Base-by-base conservation (phyloP, 2,888 invertebrate genomes). In the Thymelicus sylvestris region DNA sequence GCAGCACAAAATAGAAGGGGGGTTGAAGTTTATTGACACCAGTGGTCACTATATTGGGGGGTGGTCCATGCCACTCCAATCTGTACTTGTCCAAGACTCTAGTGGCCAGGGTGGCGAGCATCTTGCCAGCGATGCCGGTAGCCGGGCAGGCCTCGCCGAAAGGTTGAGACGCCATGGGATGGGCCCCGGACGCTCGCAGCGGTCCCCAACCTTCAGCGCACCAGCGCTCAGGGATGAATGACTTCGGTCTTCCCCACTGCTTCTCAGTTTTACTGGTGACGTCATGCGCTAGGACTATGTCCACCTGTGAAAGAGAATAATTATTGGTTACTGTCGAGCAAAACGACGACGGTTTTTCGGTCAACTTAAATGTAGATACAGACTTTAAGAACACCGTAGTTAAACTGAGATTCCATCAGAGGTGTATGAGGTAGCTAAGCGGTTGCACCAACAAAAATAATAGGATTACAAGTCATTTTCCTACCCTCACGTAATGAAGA, bases 141-240 rank as follows among this genome's bases (percentile, higher is more conserved):
- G 87, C 92, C 7, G 93, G 93, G 44, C 93, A 93, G 31, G 80
- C 76, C 59, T 91, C 86, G 0, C 93, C 93, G 55, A 90, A 92
- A 0, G 93, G 93, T 77, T 86, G 77, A 0, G 88, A 90, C 0
- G 93, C 86, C 44, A 81, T 69, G 0, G 89, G 83, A 74, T 93
- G 92, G 0, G 93, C 92, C 44, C 86, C 81, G 0, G 88, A 83
- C 0, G 90, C 90, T 7, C 79, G 80, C 0, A 93, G 75, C 0
- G 93, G 92, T 39, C 87, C 86, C 85, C 87, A 87, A 0, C 84
- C 87, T 38, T 89, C 88, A 68, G 66, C 79, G 79, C 87, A 86
- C 93, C 92, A 93, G 2, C 93, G 86, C 13, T 93, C 93, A 0
- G 93, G 93, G 0, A 92, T 85, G 76, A 91, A 93, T 1, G 90